A percentile compares a stretch with the other conserved stretches of the same genome.
Conservation (phyloP, 2,888 invertebrate genomes). For the Lasioglossum oenotherae region DNA sequence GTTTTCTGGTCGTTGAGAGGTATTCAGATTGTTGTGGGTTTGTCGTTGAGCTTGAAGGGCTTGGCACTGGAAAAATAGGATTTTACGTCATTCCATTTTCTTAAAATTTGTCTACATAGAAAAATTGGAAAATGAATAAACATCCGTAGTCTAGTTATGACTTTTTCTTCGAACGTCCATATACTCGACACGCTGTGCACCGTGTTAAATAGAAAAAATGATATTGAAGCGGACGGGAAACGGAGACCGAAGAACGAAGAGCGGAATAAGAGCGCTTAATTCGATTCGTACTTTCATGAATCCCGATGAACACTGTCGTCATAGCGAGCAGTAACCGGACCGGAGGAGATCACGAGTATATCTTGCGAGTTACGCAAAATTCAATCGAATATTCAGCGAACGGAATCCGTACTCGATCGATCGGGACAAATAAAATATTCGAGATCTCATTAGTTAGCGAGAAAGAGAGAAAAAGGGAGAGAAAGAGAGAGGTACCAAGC, state of each 20-base stretch:
- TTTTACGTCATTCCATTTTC: no score
- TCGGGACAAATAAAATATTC: conserved; percentile 30
- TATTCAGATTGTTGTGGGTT: no score
- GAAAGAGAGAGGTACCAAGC: not conserved
- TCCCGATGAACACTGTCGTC: not conserved
- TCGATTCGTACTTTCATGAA: conserved; percentile 25
- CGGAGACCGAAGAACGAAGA: not conserved
- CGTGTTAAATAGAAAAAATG: not conserved
- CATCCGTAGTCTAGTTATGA: no score
- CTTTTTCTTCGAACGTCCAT: no score
- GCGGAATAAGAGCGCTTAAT: conserved; percentile 9
- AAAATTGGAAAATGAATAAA: no score
- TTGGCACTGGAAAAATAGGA: no score
- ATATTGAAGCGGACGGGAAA: not conserved
- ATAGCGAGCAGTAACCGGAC: conserved; percentile 14
- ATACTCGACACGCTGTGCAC: no score
- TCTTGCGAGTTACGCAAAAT: conserved; percentile 24
- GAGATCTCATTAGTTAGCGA: not conserved
- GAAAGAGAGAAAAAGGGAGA: conserved; percentile 7
- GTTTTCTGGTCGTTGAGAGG: no score
- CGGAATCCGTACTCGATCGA: conserved; percentile 39
- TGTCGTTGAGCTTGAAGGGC: no score
- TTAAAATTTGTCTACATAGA: no score
- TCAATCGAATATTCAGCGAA: conserved; percentile 59
- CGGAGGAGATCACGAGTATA: conserved; percentile 23